Conservation (phyloP, 92 coral and sea anemone genomes). For the Plumapathes pennacea region DNA sequence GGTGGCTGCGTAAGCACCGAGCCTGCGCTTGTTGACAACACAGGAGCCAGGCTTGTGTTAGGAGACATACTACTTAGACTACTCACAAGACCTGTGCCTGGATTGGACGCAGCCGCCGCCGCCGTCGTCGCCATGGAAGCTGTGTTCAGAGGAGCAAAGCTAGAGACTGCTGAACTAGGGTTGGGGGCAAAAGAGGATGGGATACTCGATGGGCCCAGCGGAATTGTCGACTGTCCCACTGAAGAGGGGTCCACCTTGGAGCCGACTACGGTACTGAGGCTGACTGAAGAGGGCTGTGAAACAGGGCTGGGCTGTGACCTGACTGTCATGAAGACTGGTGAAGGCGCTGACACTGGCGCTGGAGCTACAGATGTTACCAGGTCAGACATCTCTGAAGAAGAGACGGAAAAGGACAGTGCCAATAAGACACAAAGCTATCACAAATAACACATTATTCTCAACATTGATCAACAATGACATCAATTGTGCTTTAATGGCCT, state of each 20-base stretch:
- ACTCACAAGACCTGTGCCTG: constrained; percentile 29
- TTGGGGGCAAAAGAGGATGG: constrained; percentile 33
- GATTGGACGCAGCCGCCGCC: constrained; percentile 44
- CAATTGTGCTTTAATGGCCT: no score
- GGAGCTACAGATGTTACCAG: constrained; percentile 88
- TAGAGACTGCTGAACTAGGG: constrained; percentile 9
- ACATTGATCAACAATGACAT: no score
- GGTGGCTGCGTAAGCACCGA: constrained; percentile 53
- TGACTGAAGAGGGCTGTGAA: constrained; percentile 61
- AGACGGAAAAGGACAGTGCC: no score
- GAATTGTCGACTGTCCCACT: constrained; percentile 33
- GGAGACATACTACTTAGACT: constrained; percentile 39
- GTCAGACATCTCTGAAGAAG: constrained; percentile 57
- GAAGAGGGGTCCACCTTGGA: constrained; percentile 47
- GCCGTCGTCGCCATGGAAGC: no score
- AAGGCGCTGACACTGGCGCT: constrained; percentile 68
- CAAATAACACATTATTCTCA: no score
- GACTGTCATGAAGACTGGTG: constrained; percentile 66
- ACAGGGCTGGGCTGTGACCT: constrained; percentile 50
- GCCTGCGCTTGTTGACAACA: constrained; percentile 43
- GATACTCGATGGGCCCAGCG: constrained; percentile 32
- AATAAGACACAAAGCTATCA: no score
- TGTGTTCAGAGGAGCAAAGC: no score
- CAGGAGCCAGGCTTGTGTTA: constrained; percentile 46
- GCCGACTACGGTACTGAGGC: constrained; percentile 36